Evolutionary conservation across 2,113 vertebrate species (phyloP).

Genomic region (Gopherus evgoodei): DNA sequence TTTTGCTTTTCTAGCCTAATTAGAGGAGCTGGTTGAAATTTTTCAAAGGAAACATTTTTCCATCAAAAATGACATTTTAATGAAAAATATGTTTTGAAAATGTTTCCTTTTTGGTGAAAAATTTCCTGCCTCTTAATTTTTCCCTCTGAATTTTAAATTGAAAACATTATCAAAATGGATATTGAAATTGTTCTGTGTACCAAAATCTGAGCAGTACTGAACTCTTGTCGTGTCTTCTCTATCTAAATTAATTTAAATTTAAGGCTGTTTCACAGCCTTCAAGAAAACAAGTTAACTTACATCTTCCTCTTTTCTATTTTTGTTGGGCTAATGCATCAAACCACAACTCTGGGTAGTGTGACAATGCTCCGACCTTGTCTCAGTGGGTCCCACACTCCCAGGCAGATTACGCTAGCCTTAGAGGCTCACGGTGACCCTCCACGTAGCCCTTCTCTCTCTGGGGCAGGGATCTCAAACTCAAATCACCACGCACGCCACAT

Average conservation of each 20-base stretch:
- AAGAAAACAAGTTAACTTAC: background rate
- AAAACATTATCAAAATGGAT: background rate
- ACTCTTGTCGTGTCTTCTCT: background rate
- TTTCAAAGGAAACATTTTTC: background rate
- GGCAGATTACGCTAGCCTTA: too few relatives aligned
- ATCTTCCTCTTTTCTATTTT: conserved; percentile 24
- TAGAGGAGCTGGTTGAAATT: background rate
- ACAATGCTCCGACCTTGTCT: too few relatives aligned
- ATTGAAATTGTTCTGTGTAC: background rate
- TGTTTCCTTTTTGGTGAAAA: background rate
- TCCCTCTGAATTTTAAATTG: background rate
- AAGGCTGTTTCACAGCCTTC: background rate
- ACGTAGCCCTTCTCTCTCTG: too few relatives aligned
- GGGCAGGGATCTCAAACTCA: too few relatives aligned
- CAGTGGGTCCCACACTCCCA: too few relatives aligned
- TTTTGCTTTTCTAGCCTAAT: background rate
- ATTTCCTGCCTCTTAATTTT: background rate
- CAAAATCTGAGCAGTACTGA: background rate
- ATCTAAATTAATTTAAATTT: background rate
- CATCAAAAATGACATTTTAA: background rate
- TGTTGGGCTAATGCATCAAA: background rate
- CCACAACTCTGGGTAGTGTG: background rate
- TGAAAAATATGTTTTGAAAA: background rate
- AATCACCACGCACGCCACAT: too few relatives aligned
- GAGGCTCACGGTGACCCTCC: too few relatives aligned